Percentiles rank a stretch among this genome's conserved stretches.
Conservation (phyloP, 2,797 vertebrate species). For the Benthosema pterotum region DNA sequence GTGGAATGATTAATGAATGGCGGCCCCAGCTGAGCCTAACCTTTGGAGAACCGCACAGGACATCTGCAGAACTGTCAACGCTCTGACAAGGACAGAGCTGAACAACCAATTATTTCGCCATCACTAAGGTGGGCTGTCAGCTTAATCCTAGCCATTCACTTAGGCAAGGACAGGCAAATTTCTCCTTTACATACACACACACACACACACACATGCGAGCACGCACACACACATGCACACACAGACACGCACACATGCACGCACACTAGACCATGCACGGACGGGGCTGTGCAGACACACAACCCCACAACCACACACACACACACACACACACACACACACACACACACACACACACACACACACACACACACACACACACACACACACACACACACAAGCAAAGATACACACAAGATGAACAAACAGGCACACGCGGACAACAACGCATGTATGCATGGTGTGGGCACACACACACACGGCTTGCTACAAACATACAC, state of each 20-base stretch:
- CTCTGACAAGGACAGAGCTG: conserved; percentile 99
- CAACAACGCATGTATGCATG: conserved; percentile 59
- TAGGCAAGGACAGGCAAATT: conserved; percentile 99
- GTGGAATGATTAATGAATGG: conserved; percentile 99
- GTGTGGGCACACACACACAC: conserved; percentile 63
- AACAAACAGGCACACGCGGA: conserved; percentile 6
- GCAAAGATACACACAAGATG: conserved; percentile 30
- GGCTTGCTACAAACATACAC: neutral
- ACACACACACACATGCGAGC: conserved; percentile 50
- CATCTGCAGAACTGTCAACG: conserved; percentile 99
- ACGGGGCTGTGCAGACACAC: conserved; percentile 32
- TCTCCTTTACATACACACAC: conserved; percentile 97
- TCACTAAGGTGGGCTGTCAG: conserved; percentile 99
- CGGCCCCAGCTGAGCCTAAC: conserved; percentile 98
- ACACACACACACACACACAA: conserved; percentile 21
- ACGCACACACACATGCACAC: conserved; percentile 35
- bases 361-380: conserved; percentile 65
- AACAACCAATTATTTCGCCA: conserved; percentile 99
- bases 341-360: conserved; percentile 4
- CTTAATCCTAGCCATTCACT: conserved; percentile 99
- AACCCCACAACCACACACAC: conserved; percentile 46
- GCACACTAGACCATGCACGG: conserved; percentile 32
- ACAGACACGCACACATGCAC: conserved; percentile 65
- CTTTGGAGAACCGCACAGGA: conserved; percentile 99
- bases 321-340: conserved; percentile 30